phyloP scores from a whole-genome alignment of 1,140 invertebrate species.

The Dendroctonus valens region DNA sequence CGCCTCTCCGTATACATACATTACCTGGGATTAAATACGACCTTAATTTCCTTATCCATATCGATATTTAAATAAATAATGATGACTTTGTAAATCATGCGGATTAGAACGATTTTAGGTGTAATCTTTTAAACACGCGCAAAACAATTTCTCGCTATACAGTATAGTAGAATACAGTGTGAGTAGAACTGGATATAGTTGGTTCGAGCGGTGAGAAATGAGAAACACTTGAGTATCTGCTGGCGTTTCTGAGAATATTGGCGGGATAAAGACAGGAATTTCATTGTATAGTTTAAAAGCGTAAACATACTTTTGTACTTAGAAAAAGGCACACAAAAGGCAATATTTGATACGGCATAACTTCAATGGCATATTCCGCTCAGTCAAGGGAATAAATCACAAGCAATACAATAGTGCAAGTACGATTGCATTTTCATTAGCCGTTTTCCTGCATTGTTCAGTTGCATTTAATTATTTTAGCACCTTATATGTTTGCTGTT shows the following conservation, averaged over 20 bases:
- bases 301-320: neutral
- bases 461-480: too few relatives aligned
- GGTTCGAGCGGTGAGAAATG: too few relatives aligned
- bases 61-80: constrained; percentile 4
- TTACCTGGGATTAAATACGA: neutral
- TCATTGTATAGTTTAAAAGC: too few relatives aligned
- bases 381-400: neutral
- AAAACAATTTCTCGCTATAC: neutral
- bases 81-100: constrained; percentile 7
- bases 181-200: too few relatives aligned
- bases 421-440: neutral
- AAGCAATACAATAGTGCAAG: neutral
- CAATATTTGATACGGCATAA: too few relatives aligned
- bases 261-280: too few relatives aligned
- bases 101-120: constrained; percentile 1
- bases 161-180: neutral
- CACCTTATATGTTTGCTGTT: too few relatives aligned
- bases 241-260: too few relatives aligned
- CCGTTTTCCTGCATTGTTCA: neutral
- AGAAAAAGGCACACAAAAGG: neutral
- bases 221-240: too few relatives aligned
- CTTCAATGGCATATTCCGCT: too few relatives aligned
- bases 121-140: neutral
- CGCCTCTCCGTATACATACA: too few relatives aligned
- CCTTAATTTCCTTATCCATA: constrained; percentile 2